These are phyloP conservation scores for Crypturellus tataupa DNA, from an alignment of 2,797 vertebrate species.

Conservation along the genomic window DNA sequence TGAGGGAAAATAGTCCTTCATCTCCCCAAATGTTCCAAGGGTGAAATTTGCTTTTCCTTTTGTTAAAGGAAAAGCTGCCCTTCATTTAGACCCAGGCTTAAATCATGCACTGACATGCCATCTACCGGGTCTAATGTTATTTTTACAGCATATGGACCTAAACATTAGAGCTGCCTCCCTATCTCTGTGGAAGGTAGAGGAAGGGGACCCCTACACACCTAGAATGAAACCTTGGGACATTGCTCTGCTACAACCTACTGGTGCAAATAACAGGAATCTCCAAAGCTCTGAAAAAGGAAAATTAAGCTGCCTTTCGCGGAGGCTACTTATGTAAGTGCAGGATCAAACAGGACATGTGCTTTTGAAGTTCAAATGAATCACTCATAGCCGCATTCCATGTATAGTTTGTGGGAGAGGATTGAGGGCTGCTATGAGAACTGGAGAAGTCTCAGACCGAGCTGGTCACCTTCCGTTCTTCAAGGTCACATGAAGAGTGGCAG, in stretches of 20 bases:
- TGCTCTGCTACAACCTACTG: background rate
- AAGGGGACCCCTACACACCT: background rate
- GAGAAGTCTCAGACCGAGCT: background rate
- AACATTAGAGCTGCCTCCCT: background rate
- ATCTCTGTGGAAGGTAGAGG: background rate
- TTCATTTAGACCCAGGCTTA: background rate
- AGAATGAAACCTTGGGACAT: background rate
- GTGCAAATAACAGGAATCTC: background rate
- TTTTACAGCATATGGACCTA: background rate
- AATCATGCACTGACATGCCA: background rate
- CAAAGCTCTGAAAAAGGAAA: background rate
- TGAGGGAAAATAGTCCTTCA: slow-evolving; percentile 8
- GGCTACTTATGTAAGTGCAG: background rate
- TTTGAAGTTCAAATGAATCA: background rate
- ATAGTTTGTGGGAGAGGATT: background rate
- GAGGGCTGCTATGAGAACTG: background rate
- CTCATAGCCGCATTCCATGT: background rate
- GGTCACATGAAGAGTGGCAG: background rate
- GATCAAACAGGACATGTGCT: background rate
- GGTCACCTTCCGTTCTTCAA: background rate
- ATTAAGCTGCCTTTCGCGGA: background rate
- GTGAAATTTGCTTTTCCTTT: background rate
- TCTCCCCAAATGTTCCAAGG: slow-evolving; percentile 24
- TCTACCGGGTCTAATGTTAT: background rate
- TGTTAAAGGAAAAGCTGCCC: background rate